Evolutionary conservation across 2,888 invertebrate species (phyloP), one percentile per base, ranked within the genome.

Genomic region (Trypoxylon attenuatum): DNA sequence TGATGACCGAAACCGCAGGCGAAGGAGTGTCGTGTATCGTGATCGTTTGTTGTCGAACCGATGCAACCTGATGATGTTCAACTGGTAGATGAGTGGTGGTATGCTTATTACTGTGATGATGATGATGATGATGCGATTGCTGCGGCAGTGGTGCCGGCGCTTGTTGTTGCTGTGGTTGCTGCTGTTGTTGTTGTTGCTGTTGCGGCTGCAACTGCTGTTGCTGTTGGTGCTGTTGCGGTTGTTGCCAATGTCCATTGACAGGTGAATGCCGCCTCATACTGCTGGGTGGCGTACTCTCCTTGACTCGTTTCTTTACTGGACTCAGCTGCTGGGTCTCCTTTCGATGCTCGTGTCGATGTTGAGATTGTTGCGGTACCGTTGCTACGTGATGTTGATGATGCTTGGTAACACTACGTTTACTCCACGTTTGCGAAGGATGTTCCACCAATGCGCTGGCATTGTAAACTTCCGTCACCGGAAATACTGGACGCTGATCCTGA

Each of bases 251-350:
- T 49, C 87, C 86, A 23, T 81, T 82, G 75, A 87, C 73, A 65
- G 88, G 83, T 80, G 88, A 82, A 58, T 84, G 86, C 23, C 86
- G 78, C 45, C 86, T 82, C 70, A 82, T 81, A 41, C 87, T 88
- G 72, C 87, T 88, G 1, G 95, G 97, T 19, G 97, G 97, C 19
- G 97, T 96, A 82, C 96, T 96, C 85, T 98, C 98, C 87, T 98
- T 98, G 41, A 98, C 97, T 15, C 98, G 91, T 87, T 98, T 98
- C 89, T 98, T 98, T 21, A 98, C 97, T 1, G 98, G 98, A 79
- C 97, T 97, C 79, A 98, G 88, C 85, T 97, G 97, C 57, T 95
- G 94, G 57, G 94, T 93, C 84, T 94, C 94, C 86, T 96, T 95
- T 87, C 95, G 96, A 82, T 84, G 87, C 42, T 94, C 92, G 77